Base-by-base conservation (phyloP, 2,113 vertebrate species). In the Catagonus wagneri region DNA sequence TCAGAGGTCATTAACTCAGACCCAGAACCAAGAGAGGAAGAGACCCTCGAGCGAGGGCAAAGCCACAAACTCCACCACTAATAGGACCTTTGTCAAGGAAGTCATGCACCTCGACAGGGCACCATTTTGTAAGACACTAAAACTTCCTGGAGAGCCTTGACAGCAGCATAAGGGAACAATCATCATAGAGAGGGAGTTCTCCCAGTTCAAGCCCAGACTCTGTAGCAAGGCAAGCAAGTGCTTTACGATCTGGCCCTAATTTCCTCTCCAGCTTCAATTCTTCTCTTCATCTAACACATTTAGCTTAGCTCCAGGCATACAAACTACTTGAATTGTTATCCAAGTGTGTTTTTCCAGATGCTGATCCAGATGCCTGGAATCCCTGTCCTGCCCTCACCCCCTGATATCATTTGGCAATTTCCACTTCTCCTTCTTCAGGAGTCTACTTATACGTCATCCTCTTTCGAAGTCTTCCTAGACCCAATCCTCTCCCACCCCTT, bases 281-380 rank as follows among this genome's bases (percentile, higher is more conserved):
- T 71, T 84, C 34, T 76, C 39, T 81, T 89, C 15, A 39, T 52
- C n/a, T 29, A 27, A 25, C 27, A 84, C 23, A 16, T 84, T 32
- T 14, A 75, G n/a, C 76, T 58, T 23, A 66, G 22, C 32, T 78
- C 36, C 50, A 84, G 69, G 85, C 63, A 83, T 2, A 60, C 1
- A 0, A 60, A 60, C 63, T 44, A 36, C 71, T 88, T 50, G 69
- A 75, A 80, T 7, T 32, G 23, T 58, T 76, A 36, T 5, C 44
- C 39, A 69, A 44, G 71, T 83, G 22, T 56, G 27, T 27, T 89
- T 96, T 91, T 78, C 52, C 69, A 84, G 60, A 75, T 1, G 22
- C 52, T 58, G 20, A 34, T 44, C 27, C 58, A 8, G 79, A 17
- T 23, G 13, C 10, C 65, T 10, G 11, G 54, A 88, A 92, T 68